These are phyloP conservation scores for Xenus cinereus DNA, from an alignment of 2,113 vertebrate species.

Conservation along the genomic window DNA sequence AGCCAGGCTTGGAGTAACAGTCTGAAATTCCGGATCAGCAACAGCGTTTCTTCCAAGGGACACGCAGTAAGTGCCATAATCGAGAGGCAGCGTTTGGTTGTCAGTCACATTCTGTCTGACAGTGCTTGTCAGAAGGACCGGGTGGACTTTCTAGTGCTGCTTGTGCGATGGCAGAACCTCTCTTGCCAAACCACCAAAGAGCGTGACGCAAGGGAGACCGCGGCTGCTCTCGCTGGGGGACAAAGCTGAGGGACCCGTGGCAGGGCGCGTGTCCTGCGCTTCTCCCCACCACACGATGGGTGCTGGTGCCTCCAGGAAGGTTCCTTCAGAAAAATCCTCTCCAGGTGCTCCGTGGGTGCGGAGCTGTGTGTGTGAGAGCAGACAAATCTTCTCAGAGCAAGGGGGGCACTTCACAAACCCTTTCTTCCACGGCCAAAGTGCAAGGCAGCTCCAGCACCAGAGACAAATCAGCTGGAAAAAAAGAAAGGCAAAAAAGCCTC, in stretches of 20 bases:
- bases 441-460: neutral
- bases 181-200: accelerated
- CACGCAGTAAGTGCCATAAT: neutral
- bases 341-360: neutral
- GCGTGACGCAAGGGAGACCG: accelerated
- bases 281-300: neutral
- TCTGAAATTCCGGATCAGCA: neutral
- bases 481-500: too few species aligned
- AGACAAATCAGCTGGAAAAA: neutral
- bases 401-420: neutral
- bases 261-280: accelerated
- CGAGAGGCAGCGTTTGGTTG: neutral
- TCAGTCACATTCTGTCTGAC: neutral
- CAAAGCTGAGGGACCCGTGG: neutral
- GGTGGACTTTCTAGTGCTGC: neutral
- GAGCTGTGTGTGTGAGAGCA: neutral
- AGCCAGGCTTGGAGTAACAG: neutral
- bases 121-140: neutral
- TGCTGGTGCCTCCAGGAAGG: neutral
- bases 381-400: neutral
- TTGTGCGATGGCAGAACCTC: neutral
- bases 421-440: neutral
- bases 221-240: accelerated
- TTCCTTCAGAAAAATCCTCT: neutral
- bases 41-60: neutral